A percentile compares a stretch with the other conserved stretches of the same genome.
Evolutionary conservation across 2,888 invertebrate species (phyloP).

Genomic region (Apoda limacodes): DNA sequence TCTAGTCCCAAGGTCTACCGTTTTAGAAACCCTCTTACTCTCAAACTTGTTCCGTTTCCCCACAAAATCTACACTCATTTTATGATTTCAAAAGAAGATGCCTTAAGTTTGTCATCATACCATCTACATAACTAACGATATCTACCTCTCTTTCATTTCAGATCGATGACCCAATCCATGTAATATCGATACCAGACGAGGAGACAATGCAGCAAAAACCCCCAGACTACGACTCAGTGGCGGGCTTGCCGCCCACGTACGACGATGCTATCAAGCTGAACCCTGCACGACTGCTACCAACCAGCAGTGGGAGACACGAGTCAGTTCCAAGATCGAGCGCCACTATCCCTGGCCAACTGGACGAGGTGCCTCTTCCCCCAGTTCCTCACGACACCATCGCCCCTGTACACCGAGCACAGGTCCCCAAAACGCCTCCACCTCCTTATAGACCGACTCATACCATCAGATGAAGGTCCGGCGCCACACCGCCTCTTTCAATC

Average conservation of each 20-base stretch:
- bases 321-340: constrained; percentile 24
- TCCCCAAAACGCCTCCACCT: constrained; percentile 63
- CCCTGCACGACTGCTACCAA: constrained; percentile 67
- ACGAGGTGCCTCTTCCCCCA: constrained; percentile 19
- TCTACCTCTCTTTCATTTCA: constrained; percentile 36
- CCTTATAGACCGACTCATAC: constrained; percentile 60
- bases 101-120: too few species aligned
- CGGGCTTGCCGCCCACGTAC: constrained; percentile 77
- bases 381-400: constrained; percentile 27
- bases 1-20: too few species aligned
- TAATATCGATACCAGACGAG: constrained; percentile 72
- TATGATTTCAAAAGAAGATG: too few species aligned
- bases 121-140: constrained; percentile 2
- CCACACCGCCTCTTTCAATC: constrained; percentile 48
- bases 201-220: constrained; percentile 75
- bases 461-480: constrained; percentile 56
- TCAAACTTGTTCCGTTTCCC: too few species aligned
- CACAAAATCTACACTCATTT: too few species aligned
- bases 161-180: constrained; percentile 76
- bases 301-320: constrained; percentile 41
- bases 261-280: constrained; percentile 79
- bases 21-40: too few species aligned
- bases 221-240: constrained; percentile 78
- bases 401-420: constrained; percentile 42
- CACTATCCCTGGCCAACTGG: constrained; percentile 41